phyloP scores from a whole-genome alignment of 2,113 vertebrate genomes.

The Sceloporus undulatus region DNA sequence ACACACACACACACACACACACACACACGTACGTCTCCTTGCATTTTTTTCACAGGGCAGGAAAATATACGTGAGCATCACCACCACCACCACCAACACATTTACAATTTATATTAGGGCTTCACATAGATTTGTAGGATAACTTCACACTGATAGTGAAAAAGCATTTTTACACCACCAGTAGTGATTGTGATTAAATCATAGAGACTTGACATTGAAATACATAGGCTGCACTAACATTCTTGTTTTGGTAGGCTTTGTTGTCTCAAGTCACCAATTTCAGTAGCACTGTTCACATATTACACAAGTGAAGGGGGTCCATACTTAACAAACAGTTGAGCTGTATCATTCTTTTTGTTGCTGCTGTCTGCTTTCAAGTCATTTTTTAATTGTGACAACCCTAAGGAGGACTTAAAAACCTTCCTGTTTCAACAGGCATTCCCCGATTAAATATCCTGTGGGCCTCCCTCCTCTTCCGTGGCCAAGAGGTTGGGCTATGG shows the following conservation, averaged over 20 bases:
- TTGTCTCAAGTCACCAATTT: not conserved
- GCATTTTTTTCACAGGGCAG: not conserved
- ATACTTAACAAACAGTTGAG: not conserved
- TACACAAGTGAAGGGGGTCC: not conserved
- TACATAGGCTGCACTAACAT: not conserved
- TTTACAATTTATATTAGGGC: not conserved
- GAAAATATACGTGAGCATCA: not conserved
- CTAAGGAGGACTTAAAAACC: no score
- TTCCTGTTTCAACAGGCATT: no score
- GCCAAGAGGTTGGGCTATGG: no score
- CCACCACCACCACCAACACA: not conserved
- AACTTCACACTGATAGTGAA: not conserved
- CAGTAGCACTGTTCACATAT: not conserved
- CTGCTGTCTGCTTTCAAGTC: no score
- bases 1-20: not conserved
- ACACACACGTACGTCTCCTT: no score
- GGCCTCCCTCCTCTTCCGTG: no score
- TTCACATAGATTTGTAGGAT: not conserved
- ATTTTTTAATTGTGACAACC: no score
- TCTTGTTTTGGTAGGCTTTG: not conserved
- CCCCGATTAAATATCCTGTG: no score
- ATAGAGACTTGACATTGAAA: not conserved
- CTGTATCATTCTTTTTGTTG: not conserved
- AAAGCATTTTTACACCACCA: not conserved
- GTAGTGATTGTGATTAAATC: not conserved